Percentiles rank a stretch among this genome's conserved stretches.
Evolutionary conservation across 1,140 invertebrate genomes (phyloP).

Genomic region (Tachypleus tridentatus): DNA sequence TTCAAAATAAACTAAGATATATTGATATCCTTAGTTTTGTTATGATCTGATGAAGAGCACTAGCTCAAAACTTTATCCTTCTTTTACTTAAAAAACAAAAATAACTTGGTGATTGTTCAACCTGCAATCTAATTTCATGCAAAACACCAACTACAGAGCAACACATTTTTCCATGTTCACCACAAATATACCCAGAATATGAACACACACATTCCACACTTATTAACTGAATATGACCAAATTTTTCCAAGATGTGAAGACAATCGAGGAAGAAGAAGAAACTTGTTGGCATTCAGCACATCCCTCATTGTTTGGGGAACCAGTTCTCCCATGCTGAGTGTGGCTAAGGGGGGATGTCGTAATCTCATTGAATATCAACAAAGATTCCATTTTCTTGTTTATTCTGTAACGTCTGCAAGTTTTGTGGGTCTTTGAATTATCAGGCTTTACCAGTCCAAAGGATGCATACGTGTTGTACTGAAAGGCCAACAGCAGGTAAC

Average conservation of each 20-base stretch:
- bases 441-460: slow-evolving; percentile 58
- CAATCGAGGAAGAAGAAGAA: slow-evolving; percentile 70
- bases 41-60: no score
- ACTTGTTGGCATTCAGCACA: slow-evolving; percentile 77
- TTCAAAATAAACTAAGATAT: no score
- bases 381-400: slow-evolving; percentile 60
- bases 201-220: no score
- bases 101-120: no score
- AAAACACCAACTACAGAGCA: no score
- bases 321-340: slow-evolving; percentile 73
- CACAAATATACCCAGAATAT: no score
- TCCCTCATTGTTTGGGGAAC: slow-evolving; percentile 73
- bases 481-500: slow-evolving; percentile 80
- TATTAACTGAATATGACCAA: no score
- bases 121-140: no score
- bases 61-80: no score
- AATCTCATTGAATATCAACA: slow-evolving; percentile 87
- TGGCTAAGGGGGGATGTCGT: slow-evolving; percentile 62
- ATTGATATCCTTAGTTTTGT: no score
- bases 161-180: no score
- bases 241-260: slow-evolving; percentile 49
- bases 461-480: slow-evolving; percentile 67
- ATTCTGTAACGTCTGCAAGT: slow-evolving; percentile 46
- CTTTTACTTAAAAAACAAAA: no score
- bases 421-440: slow-evolving; percentile 21